Evolutionary conservation across 2,797 vertebrate genomes (phyloP).

Genomic region (Semaprochilodus insignis): DNA sequence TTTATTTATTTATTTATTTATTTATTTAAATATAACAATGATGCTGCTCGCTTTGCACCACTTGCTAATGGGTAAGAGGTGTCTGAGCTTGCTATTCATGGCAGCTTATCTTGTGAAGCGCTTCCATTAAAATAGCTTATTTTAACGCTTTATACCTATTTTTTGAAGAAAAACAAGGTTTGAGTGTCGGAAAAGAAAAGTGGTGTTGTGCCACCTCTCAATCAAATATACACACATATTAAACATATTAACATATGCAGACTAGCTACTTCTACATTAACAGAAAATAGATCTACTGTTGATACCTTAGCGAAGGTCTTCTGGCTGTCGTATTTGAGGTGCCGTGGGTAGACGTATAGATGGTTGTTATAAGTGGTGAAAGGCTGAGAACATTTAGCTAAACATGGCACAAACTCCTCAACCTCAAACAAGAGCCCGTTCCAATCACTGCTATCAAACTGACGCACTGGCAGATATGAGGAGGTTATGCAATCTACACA

Average conservation of each 20-base stretch:
- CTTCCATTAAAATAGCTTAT: background rate
- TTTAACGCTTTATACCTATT: background rate
- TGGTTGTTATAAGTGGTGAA: conserved; percentile 96
- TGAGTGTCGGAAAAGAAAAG: background rate
- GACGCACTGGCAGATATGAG: conserved; percentile 94
- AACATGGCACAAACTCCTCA: conserved; percentile 96
- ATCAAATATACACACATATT: background rate
- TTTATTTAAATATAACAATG: background rate
- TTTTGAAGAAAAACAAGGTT: background rate
- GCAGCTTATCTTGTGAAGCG: background rate
- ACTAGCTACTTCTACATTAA: background rate
- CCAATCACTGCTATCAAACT: conserved; percentile 83
- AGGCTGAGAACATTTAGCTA: conserved; percentile 93
- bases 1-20: too few species aligned
- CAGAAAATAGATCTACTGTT: background rate
- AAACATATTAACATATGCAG: background rate
- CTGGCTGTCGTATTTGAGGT: conserved; percentile 95
- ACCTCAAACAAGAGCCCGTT: conserved; percentile 87
- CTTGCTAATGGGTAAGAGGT: background rate
- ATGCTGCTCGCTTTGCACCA: background rate
- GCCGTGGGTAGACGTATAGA: conserved; percentile 94
- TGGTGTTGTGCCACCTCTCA: too few species aligned
- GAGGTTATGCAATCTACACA: conserved; percentile 92
- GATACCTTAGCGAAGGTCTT: conserved; percentile 94
- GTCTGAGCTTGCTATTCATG: background rate